These are phyloP conservation scores for Sprattus sprattus DNA, from an alignment of 2,113 vertebrate genomes.

Conservation along the genomic window DNA sequence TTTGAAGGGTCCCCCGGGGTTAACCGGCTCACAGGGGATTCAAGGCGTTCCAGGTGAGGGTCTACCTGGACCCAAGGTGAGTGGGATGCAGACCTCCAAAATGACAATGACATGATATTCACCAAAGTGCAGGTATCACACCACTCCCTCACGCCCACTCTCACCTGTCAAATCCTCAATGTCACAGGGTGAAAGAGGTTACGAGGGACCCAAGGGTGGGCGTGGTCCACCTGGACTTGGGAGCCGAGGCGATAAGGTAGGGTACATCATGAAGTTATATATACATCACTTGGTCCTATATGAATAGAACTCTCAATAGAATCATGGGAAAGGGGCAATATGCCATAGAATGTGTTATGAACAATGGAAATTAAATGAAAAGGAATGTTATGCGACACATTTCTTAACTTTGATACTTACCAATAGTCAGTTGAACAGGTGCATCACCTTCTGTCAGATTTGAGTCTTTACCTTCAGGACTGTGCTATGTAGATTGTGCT, in stretches of 20 bases:
- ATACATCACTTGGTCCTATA: not conserved
- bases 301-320: not conserved
- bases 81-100: not conserved
- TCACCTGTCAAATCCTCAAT: not conserved
- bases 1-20: constrained; percentile 75
- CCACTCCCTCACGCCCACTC: not conserved
- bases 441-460: not conserved
- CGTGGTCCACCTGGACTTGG: constrained; percentile 70
- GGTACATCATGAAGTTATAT: not conserved
- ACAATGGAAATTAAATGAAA: no score
- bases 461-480: not conserved
- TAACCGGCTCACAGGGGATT: constrained; percentile 72
- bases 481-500: not conserved
- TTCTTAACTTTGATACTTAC: no score
- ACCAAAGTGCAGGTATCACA: not conserved
- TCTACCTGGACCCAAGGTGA: constrained; percentile 81
- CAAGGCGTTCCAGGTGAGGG: constrained; percentile 77
- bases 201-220: constrained; percentile 69
- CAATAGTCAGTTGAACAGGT: not conserved
- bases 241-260: constrained; percentile 85
- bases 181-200: constrained; percentile 84
- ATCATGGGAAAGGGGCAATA: not conserved
- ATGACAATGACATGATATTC: not conserved
- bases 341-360: no score
- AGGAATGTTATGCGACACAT: no score